Evolutionary conservation across 2,113 vertebrate genomes (phyloP).

Genomic region (Gymnogyps californianus): DNA sequence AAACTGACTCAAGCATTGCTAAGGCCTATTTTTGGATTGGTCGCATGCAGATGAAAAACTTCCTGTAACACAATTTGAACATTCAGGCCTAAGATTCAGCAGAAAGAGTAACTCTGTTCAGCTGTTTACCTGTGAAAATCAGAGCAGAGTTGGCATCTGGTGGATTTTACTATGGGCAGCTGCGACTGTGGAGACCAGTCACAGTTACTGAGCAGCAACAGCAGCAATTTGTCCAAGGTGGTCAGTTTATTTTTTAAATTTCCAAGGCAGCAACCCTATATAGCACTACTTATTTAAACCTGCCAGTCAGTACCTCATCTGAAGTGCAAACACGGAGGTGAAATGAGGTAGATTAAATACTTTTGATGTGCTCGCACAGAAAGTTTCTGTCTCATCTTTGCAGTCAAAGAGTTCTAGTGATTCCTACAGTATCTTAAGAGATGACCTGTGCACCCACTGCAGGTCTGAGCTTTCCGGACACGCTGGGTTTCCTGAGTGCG

Average conservation of each 20-base stretch:
- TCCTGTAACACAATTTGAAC: background rate
- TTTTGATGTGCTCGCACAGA: background rate
- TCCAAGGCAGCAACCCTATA: background rate
- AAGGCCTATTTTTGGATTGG: background rate
- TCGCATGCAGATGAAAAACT: background rate
- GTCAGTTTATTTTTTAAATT: background rate
- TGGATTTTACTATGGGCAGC: background rate
- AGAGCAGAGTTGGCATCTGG: background rate
- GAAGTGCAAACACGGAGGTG: background rate
- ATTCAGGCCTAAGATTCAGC: background rate
- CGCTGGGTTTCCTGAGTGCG: rapidly evolving
- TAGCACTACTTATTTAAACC: background rate
- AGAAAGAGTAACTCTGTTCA: background rate
- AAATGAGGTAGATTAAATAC: background rate
- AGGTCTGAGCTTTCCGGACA: background rate
- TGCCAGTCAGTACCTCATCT: background rate
- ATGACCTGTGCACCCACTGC: background rate
- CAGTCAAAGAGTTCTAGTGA: background rate
- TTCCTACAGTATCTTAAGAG: background rate
- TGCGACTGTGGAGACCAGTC: background rate
- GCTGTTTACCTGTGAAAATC: background rate
- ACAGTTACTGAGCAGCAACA: background rate
- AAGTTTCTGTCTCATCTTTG: background rate
- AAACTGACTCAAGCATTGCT: background rate
- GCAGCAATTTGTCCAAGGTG: background rate